Base-by-base conservation (phyloP, 1,140 invertebrate species). In the Cydia strobilella region DNA sequence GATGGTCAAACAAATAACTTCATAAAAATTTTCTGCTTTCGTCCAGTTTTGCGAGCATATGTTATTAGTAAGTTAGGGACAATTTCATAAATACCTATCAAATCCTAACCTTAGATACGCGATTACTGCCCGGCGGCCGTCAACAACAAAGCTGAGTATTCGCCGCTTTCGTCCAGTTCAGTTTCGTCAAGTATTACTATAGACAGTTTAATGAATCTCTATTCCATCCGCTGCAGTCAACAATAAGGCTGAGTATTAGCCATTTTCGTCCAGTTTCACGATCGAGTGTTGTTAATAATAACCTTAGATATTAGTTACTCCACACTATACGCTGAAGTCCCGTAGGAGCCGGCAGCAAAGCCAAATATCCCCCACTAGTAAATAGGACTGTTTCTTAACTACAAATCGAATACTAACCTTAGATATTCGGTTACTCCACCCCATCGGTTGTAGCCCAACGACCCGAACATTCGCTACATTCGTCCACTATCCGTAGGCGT, bases 301-400 rank as follows among this genome's bases (percentile, higher is more conserved):
- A 98, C 96, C 94, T 97, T 95, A 79, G 95, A 96, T 75, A 99
- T 97, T 81, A 94, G 80, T 96, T 90, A 35, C 95, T 92, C 97
- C 97, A 98, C 1, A 96, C 97, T 96, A 99, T 97, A 78, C 98
- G 94, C 73, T 95, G 94, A 18, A 99, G 91, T 4, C 98, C 99
- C 73, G 99, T 98, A 73, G 95, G 94, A 13, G 99, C 98, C 72
- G 99, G 94, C 79, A 99, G 95, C 72, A 99, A 95, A 1, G 97
- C 98, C 31, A 96, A 94, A 90, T 97, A 99, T 75, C 94, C 90
- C 6, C 93, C 75, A 85, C 81, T 78, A 39, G 6, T 39, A 39
- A 39, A 39, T 10, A 39, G 25, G 25, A 2, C 35, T 3, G 35
- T 39, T 39, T 39, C 5, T 3, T 39, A 39, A 27, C 1, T 39